Evolutionary conservation across 2,113 vertebrate genomes (phyloP).

Genomic region (Tachuris rubrigastra): DNA sequence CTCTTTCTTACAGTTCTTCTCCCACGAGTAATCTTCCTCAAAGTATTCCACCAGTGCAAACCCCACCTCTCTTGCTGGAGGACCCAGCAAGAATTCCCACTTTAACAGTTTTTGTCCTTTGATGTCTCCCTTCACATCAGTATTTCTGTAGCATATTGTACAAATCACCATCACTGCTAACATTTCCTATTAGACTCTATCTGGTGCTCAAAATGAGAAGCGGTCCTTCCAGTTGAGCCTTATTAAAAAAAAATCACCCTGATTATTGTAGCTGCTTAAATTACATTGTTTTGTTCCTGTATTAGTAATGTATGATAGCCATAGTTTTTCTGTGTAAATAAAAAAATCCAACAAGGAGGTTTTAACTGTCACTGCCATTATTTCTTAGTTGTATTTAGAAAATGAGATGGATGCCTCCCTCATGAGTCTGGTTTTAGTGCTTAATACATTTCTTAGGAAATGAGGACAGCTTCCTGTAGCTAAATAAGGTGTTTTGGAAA

Average conservation of each 20-base stretch:
- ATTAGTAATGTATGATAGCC: neutral
- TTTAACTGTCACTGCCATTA: neutral
- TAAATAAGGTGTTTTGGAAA: neutral
- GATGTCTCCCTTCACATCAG: neutral
- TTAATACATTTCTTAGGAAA: neutral
- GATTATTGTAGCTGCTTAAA: neutral
- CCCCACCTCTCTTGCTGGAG: neutral
- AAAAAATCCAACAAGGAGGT: neutral
- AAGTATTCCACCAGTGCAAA: neutral
- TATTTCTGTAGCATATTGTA: neutral
- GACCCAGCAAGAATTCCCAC: neutral
- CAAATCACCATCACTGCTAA: accelerated
- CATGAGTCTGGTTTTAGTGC: neutral
- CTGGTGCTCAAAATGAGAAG: neutral
- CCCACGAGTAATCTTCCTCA: neutral
- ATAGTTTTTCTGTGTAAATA: neutral
- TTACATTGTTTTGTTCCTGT: neutral
- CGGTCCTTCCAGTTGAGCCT: neutral
- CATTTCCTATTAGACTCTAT: neutral
- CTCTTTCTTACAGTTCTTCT: neutral
- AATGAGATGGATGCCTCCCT: neutral
- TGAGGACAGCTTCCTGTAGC: neutral
- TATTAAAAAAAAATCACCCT: neutral
- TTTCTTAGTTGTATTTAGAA: neutral
- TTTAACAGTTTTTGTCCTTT: neutral